Evolutionary conservation across 2,888 invertebrate genomes (phyloP), one percentile per base, ranked within the genome.

Genomic region (Caenorhabditis uteleia): DNA sequence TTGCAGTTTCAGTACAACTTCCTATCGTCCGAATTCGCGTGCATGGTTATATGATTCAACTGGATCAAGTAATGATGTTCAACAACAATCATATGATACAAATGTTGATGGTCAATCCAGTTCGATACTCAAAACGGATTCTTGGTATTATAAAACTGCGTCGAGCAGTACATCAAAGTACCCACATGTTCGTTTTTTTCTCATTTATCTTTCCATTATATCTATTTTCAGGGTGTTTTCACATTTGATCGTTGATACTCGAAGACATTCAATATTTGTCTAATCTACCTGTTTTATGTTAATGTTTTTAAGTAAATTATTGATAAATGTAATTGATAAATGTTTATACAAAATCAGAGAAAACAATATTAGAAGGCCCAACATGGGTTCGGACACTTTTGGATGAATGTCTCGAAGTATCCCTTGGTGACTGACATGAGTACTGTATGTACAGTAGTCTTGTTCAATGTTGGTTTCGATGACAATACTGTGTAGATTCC

Each of bases 401-500:
- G 73, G n/a, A 70, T 56, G 59, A 68, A 70, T 14, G 75, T 68
- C 45, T 69, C 54, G 47, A 68, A 64, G 31, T 61, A 64, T 26
- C 59, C 59, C 43, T 73, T 66, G 29, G 73, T 66, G 16, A 72
- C 72, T 3, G 69, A 64, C 73, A 75, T 75, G 46, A 75, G 51
- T 2, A 70, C 61, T 16, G 74, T 75, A 51, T 74, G 71, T n/a
- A 70, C 70, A 10, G 75, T 75, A 2, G 75, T 68, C 53, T 74
- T 73, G 64, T 75, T 75, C 18, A 75, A 49, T n/a, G 50, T 73
- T 33, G 75, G 64, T 48, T 75, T 73, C 2, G 70, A 70, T 12
- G 62, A 61, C 27, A 75, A 58, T 0, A 87, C 86, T 77, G 87
- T 84, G 77, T 85, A 87, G 3, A 88, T 64, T 20, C 84, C 84